phyloP scores from a whole-genome alignment of 2,113 vertebrate genomes.

The Phrynocephalus versicolor region DNA sequence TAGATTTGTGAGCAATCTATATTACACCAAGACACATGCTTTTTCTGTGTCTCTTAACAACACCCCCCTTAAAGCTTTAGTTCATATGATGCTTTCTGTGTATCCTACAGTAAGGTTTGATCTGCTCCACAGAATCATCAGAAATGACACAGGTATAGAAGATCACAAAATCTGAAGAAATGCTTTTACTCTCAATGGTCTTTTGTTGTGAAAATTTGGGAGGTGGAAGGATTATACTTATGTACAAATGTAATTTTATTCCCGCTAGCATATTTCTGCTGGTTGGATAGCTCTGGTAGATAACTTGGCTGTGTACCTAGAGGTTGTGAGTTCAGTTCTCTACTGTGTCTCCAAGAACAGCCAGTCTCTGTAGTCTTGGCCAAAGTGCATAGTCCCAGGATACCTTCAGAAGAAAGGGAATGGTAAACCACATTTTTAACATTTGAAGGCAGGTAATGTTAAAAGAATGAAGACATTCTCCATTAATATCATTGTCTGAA shows the following conservation, averaged over 20 bases:
- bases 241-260: slow-evolving; percentile 16
- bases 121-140: slow-evolving; percentile 44
- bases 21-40: slow-evolving; percentile 27
- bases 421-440: neutral
- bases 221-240: slow-evolving; percentile 21
- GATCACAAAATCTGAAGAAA: slow-evolving; percentile 61
- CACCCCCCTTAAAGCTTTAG: slow-evolving; percentile 26
- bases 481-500: neutral
- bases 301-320: too few relatives aligned
- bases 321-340: too few relatives aligned
- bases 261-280: neutral
- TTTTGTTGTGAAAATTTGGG: slow-evolving; percentile 41
- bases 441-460: neutral
- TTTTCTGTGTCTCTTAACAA: slow-evolving; percentile 15
- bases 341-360: too few relatives aligned
- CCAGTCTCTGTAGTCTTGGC: too few relatives aligned
- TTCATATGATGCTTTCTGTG: slow-evolving; percentile 48
- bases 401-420: too few relatives aligned
- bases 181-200: slow-evolving; percentile 5
- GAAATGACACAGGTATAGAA: slow-evolving; percentile 48
- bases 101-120: slow-evolving; percentile 36
- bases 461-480: neutral
- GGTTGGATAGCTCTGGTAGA: neutral
- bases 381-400: too few relatives aligned
- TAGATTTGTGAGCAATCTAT: slow-evolving; percentile 2